Evolutionary conservation across 2,113 vertebrate species (phyloP).

Genomic region (Periophthalmodon schlosseri): DNA sequence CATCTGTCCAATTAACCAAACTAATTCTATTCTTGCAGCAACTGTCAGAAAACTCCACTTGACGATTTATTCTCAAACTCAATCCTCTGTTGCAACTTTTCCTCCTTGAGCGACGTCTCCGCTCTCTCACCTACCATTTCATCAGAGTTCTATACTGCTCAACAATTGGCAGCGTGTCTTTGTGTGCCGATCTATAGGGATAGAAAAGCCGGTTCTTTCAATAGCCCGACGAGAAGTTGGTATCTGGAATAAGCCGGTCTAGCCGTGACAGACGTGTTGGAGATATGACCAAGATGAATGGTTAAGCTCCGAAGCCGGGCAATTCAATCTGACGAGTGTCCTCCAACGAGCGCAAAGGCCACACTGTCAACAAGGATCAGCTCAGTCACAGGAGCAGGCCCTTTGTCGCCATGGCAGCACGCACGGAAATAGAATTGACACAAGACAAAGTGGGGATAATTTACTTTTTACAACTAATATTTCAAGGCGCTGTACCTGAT

Average conservation of each 20-base stretch:
- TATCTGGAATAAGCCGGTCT: slow-evolving; percentile 53
- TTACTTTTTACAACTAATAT: background rate
- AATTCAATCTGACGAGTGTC: slow-evolving; percentile 69
- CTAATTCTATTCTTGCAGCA: background rate
- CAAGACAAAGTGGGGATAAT: background rate
- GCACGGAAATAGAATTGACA: slow-evolving; percentile 2
- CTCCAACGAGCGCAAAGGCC: slow-evolving; percentile 66
- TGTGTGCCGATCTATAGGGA: background rate
- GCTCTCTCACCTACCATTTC: background rate
- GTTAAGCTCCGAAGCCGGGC: slow-evolving; percentile 63
- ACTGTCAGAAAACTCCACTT: background rate
- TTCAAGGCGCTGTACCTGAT: no score
- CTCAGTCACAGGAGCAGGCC: slow-evolving; percentile 52
- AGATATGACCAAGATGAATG: slow-evolving; percentile 74
- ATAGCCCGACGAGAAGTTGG: slow-evolving; percentile 36
- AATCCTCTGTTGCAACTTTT: background rate
- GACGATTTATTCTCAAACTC: background rate
- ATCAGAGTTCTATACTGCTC: background rate
- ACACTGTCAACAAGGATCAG: slow-evolving; percentile 66
- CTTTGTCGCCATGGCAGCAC: slow-evolving; percentile 50
- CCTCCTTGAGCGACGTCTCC: background rate
- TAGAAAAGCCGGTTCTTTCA: slow-evolving; percentile 26
- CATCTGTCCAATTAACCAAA: background rate
- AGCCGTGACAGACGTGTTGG: slow-evolving; percentile 64
- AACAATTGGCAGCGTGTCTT: background rate